These are phyloP conservation scores for Trilocha varians DNA, from an alignment of 2,888 invertebrate species.

Conservation along the genomic window DNA sequence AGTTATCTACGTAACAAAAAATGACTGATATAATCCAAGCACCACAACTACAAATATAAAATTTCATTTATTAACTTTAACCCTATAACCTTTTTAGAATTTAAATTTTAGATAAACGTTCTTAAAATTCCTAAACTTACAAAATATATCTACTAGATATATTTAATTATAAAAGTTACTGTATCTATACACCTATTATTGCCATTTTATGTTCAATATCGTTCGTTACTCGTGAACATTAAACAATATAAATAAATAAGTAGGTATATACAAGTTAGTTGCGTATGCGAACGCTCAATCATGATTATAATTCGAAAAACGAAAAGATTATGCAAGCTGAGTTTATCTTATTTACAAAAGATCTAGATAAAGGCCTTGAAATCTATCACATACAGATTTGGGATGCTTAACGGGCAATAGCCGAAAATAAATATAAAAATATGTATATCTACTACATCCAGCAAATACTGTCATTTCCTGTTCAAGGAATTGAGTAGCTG, in stretches of 20 bases:
- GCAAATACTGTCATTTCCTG: constrained; percentile 46
- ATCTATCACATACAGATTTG: constrained; percentile 62
- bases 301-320: constrained; percentile 37
- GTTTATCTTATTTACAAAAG: constrained; percentile 66
- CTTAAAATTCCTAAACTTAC: constrained; percentile 43
- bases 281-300: constrained; percentile 38
- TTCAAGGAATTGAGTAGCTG: constrained; percentile 48
- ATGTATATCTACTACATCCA: constrained; percentile 35
- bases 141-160: constrained; percentile 33
- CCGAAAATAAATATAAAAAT: constrained; percentile 50
- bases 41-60: constrained; percentile 42
- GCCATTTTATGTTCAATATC: constrained; percentile 50
- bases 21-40: constrained; percentile 39
- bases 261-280: constrained; percentile 31
- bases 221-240: constrained; percentile 24
- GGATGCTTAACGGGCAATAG: constrained; percentile 61
- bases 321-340: constrained; percentile 47
- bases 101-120: constrained; percentile 35
- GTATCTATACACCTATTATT: constrained; percentile 60
- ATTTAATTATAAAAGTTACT: constrained; percentile 55
- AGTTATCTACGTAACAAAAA: constrained; percentile 26
- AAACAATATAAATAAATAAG: constrained; percentile 42
- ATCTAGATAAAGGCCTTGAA: constrained; percentile 56
- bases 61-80: constrained; percentile 40
- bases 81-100: constrained; percentile 42